These are phyloP conservation scores for Gopherus evgoodei DNA, from an alignment of 2,113 vertebrate species.

Conservation along the genomic window DNA sequence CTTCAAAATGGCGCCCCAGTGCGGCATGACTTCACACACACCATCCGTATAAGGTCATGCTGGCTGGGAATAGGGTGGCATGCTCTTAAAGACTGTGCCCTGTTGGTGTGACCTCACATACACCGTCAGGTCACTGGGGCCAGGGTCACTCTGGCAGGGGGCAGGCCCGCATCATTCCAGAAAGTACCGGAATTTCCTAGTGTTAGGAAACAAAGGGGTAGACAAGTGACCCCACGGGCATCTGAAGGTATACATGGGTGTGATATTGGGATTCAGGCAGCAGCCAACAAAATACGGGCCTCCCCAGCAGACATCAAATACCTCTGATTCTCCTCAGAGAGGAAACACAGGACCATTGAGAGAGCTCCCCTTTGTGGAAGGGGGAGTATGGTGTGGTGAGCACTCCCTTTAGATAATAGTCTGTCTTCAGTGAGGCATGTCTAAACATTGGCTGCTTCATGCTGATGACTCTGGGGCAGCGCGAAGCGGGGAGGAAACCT, in stretches of 20 bases:
- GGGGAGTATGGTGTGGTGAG: background rate
- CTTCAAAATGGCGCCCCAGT: background rate
- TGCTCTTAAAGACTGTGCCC: background rate
- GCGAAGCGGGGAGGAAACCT: background rate
- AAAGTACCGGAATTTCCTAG: background rate
- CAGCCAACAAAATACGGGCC: too few relatives aligned
- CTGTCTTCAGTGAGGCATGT: background rate
- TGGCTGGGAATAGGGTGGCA: background rate
- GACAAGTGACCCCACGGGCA: background rate
- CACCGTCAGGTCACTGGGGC: background rate
- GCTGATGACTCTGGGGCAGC: background rate
- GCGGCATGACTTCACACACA: background rate
- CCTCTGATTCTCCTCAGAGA: too few relatives aligned
- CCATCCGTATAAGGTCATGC: background rate
- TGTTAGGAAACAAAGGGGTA: background rate
- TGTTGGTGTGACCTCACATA: background rate
- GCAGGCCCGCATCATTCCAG: background rate
- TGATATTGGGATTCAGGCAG: too few relatives aligned
- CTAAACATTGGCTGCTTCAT: background rate
- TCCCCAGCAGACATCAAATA: too few relatives aligned
- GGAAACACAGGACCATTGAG: too few relatives aligned
- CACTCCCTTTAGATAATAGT: background rate
- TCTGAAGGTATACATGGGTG: too few relatives aligned
- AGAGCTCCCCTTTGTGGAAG: background rate
- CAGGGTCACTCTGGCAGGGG: background rate